Evolutionary conservation across 2,113 vertebrate species (phyloP).

Genomic region (Labeo catla): DNA sequence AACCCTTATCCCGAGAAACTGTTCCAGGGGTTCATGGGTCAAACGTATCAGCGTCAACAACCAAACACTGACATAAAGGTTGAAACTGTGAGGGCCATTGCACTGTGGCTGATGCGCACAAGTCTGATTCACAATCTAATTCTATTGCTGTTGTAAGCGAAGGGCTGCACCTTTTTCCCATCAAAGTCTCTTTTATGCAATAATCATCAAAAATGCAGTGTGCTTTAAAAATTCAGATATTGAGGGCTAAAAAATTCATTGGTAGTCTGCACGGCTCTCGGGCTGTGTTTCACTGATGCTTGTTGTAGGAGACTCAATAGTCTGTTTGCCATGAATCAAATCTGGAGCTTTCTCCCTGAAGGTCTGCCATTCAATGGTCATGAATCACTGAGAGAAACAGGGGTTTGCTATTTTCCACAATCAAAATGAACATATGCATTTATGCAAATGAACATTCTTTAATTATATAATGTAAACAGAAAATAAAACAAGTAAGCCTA

Average conservation of each 20-base stretch:
- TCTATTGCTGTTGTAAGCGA: background rate
- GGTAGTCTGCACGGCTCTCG: constrained; percentile 17
- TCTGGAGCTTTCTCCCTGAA: background rate
- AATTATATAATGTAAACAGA: background rate
- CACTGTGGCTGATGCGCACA: constrained; percentile 1
- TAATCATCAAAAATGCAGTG: constrained; percentile 36
- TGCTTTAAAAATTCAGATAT: constrained; percentile 55
- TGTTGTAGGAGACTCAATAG: background rate
- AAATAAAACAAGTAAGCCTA: too few relatives aligned
- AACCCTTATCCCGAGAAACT: constrained; percentile 13
- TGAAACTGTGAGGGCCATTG: background rate
- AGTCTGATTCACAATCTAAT: background rate
- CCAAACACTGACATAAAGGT: constrained; percentile 20
- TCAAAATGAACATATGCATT: background rate
- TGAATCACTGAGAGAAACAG: background rate
- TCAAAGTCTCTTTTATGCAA: background rate
- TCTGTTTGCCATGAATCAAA: constrained; percentile 38
- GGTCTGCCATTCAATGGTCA: constrained; percentile 28
- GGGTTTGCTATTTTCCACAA: background rate
- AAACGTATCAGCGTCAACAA: constrained; percentile 49
- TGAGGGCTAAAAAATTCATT: constrained; percentile 60
- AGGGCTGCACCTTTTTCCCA: background rate
- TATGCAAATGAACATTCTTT: background rate
- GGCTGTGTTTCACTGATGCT: background rate
- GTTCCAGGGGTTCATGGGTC: constrained; percentile 40